phyloP scores from a whole-genome alignment of 2,797 vertebrate species.

The Morelia viridis region DNA sequence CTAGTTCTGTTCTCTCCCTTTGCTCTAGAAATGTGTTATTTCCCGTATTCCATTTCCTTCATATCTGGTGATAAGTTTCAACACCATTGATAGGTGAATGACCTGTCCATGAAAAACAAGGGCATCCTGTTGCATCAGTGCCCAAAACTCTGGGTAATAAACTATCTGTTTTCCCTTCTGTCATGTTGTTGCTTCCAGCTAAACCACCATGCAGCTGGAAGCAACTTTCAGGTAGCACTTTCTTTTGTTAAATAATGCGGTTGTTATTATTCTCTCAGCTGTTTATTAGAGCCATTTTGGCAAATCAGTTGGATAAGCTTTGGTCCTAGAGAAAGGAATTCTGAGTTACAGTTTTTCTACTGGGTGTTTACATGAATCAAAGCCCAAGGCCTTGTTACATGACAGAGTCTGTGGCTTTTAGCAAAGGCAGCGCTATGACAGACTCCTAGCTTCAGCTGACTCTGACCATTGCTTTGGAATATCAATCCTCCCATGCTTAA shows the following conservation, averaged over 20 bases:
- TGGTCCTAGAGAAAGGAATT: neutral
- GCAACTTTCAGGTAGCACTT: neutral
- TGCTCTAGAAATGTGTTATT: neutral
- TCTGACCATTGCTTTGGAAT: neutral
- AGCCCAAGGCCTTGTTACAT: constrained; percentile 10
- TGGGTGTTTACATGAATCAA: constrained; percentile 2
- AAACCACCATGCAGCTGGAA: neutral
- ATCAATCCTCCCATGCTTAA: neutral
- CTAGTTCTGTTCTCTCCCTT: neutral
- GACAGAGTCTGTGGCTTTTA: neutral
- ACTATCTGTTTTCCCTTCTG: neutral
- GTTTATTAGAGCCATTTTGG: neutral
- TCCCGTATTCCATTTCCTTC: neutral
- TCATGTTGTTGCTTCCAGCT: neutral
- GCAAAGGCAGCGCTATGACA: neutral
- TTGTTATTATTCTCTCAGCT: neutral
- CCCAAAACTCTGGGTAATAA: neutral
- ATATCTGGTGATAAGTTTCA: constrained; percentile 1
- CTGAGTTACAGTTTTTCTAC: neutral
- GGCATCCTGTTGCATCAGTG: neutral
- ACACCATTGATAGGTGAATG: constrained; percentile 2
- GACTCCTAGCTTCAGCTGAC: neutral
- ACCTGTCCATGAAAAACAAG: neutral
- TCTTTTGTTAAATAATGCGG: neutral
- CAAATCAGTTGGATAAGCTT: neutral